Base-by-base conservation (phyloP, 2,797 vertebrate species). In the Lutjanus campechanus region DNA sequence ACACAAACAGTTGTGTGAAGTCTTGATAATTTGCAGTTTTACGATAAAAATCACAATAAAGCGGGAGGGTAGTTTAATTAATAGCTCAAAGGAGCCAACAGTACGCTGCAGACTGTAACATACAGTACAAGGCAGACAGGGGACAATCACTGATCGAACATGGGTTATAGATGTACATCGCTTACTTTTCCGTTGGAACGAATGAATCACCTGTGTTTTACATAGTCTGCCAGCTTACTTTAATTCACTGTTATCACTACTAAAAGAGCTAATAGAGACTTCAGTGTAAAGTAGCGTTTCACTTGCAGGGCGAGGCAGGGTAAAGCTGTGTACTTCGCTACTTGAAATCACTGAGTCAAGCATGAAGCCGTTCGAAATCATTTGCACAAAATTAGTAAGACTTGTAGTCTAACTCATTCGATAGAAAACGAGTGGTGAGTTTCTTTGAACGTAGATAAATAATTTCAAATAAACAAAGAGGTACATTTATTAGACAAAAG, bases 381-480 rank as follows among this genome's bases (percentile, higher is more conserved):
- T 46, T 25, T 22, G 29, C 51, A 54, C 54, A 50, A 22, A 2
- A 68, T 8, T 12, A 25, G 44, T 29, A 29, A 1, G 49, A 62
- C 60, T 65, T 64, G 22, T 36, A 36, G 25, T 36, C 4, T 62
- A 4, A 63, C 47, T 54, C 9, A 58, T 40, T 44, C 71, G 0
- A 29, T 20, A 47, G 54, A 40, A 25, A 69, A 61, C 11, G 5
- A 66, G 20, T 1, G 19, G 13, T 0, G 43, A 70, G 19, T 81
- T 74, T 12, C 55, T 58, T 22, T 41, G 13, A 55, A 49, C 8
- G 25, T 9, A 12, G 36, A 17, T 22, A 40, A 62, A 2, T 36
- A 62, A 53, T 49, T 1, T 41, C 2, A 73, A 69, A 29, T 59
- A 43, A 83, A 93, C 78, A 84, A 90, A 86, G 81, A 74, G 15